phyloP scores from a whole-genome alignment of 2,797 vertebrate genomes.

The Microhierax caerulescens region DNA sequence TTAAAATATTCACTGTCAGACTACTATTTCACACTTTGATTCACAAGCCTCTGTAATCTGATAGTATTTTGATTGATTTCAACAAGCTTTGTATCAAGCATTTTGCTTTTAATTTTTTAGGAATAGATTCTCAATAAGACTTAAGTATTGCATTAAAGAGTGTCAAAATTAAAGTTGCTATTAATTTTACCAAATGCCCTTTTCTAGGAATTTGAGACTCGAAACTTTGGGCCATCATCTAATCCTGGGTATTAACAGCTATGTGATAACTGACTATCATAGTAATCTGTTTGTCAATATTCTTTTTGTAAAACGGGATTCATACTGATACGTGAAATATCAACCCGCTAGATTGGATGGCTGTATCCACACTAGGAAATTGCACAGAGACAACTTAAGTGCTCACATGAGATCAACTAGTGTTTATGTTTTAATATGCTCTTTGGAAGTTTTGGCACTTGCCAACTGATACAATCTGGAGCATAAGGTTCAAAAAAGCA shows the following conservation, averaged over 20 bases:
- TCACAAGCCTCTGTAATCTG: not conserved
- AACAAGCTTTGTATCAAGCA: not conserved
- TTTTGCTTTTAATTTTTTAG: not conserved
- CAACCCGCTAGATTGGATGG: not conserved
- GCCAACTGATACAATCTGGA: not conserved
- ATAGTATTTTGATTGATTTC: not conserved
- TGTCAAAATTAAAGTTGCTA: not conserved
- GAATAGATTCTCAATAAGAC: not conserved
- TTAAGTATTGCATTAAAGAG: not conserved
- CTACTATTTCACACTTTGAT: not conserved
- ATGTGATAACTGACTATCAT: not conserved
- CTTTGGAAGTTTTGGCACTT: not conserved
- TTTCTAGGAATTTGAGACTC: not conserved
- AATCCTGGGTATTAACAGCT: not conserved
- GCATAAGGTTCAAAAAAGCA: not conserved
- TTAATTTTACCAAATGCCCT: not conserved
- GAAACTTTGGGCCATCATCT: not conserved
- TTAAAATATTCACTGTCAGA: not conserved
- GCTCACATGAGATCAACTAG: not conserved
- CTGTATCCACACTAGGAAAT: not conserved
- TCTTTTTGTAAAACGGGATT: not conserved
- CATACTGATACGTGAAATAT: not conserved
- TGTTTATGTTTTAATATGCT: not conserved
- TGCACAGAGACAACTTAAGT: not conserved
- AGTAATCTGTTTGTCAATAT: not conserved